phyloP scores from a whole-genome alignment of 1,140 invertebrate species.

The Drosophila melanica region DNA sequence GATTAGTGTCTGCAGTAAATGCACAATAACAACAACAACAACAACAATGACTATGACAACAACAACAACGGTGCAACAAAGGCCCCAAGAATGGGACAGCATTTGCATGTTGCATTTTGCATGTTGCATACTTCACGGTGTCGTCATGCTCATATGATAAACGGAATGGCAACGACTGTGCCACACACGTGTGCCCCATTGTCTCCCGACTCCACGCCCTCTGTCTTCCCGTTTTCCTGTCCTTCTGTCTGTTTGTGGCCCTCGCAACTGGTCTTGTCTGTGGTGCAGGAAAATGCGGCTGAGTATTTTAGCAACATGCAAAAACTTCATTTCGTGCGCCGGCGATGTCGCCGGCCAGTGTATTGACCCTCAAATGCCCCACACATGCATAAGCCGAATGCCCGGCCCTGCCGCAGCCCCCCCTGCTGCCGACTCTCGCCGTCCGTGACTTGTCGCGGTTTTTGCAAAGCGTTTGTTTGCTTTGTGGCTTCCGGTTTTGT shows the following conservation, averaged over 20 bases:
- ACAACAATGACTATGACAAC: constrained; percentile 18
- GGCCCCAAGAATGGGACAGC: constrained; percentile 24
- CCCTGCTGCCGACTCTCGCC: not conserved
- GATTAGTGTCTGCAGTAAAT: constrained; percentile 80
- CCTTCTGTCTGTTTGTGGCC: constrained; percentile 40
- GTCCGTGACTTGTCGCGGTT: constrained; percentile 59
- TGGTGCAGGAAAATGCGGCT: constrained; percentile 67
- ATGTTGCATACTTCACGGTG: constrained; percentile 78
- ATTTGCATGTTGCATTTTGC: constrained; percentile 58
- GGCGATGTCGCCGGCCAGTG: constrained; percentile 63
- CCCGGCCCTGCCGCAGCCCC: constrained; percentile 7
- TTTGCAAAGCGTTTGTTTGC: constrained; percentile 77
- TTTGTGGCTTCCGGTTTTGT: constrained; percentile 77
- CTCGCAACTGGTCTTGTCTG: constrained; percentile 47
- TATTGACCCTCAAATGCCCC: constrained; percentile 68
- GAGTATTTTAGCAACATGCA: constrained; percentile 72
- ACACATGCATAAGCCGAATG: constrained; percentile 40
- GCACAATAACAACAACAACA: constrained; percentile 52
- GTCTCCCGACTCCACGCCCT: not conserved
- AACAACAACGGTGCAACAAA: constrained; percentile 5
- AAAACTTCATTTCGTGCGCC: constrained; percentile 74
- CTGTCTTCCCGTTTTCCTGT: constrained; percentile 16
- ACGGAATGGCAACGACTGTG: constrained; percentile 65
- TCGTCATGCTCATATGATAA: constrained; percentile 73
- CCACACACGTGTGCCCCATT: constrained; percentile 50